Conservation (phyloP, 2,888 invertebrate genomes). For the Amorpha juglandis region DNA sequence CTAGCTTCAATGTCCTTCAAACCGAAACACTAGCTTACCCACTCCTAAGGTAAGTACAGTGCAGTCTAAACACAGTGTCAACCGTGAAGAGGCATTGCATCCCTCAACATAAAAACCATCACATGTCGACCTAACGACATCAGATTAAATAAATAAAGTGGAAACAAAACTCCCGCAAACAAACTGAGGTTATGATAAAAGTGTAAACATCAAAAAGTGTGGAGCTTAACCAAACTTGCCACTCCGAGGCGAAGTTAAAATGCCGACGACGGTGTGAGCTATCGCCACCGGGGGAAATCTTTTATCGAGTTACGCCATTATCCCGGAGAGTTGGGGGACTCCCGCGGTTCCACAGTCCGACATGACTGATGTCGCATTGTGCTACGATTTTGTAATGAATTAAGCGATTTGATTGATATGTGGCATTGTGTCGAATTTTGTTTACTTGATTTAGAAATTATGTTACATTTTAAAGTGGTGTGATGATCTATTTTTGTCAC, state of each 20-base stretch:
- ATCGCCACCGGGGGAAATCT: constrained; percentile 75
- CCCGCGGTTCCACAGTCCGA: constrained; percentile 36
- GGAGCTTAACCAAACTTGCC: constrained; percentile 30
- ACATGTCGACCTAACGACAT: no score
- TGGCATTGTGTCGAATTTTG: not conserved
- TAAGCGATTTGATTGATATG: not conserved
- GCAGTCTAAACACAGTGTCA: no score
- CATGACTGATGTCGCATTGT: not conserved
- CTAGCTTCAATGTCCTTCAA: no score
- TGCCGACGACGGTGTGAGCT: constrained; percentile 32
- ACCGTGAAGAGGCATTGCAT: no score
- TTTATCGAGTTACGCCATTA: constrained; percentile 79
- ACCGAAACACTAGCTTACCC: no score
- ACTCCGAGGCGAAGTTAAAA: constrained; percentile 29
- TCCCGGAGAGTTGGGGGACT: constrained; percentile 34
- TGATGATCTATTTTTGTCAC: no score
- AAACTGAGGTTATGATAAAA: constrained; percentile 28
- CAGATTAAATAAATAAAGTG: no score
- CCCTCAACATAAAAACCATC: not conserved
- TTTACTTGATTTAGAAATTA: no score
- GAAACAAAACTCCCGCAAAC: constrained; percentile 3
- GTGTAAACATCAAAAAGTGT: constrained; percentile 32
- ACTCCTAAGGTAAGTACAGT: no score
- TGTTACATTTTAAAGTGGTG: no score
- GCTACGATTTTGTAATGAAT: not conserved